Evolutionary conservation across 2,888 invertebrate species (phyloP), one percentile per base, ranked within the genome.

Genomic region (Pyrocoelia pectoralis): DNA sequence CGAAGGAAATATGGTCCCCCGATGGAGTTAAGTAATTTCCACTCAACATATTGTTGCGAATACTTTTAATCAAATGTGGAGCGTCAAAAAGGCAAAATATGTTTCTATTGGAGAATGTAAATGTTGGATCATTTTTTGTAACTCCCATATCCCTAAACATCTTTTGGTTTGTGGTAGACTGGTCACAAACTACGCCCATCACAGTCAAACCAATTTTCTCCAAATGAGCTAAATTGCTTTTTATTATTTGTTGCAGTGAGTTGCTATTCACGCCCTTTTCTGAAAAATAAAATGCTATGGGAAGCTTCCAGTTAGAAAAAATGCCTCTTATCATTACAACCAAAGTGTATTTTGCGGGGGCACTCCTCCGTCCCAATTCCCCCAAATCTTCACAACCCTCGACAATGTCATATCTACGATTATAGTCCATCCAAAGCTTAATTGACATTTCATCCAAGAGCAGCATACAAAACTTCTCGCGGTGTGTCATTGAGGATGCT

Each of bases 31-130:
- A 38, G 10, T 38, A 38, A 38, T 52, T 52, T 2, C 12, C 2
- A 52, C 28, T 52, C 52, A 52, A 28, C 10, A 33, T 9, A 38
- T 53, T 53, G 33, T 53, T 53, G 14, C 53, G 10, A 2, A 53
- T 12, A 12, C 40, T 53, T 53, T 53, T 53, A 3, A 53, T n/a
- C 1, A 53, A 12, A 18, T 53, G 53, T 15, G 53, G 53, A 40
- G 53, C 17, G 38, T 53, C 53, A 38, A 24, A 24, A 24, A 24
- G 24, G 24, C 24, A 24, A 24, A 24, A 24, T 24, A 24, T 24
- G 3, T 24, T 24, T 24, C 24, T 24, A 24, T 8, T 24, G 8
- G 24, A 3, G 24, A 24, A 24, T 24, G 24, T 24, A 24, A 24
- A 24, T 24, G 24, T 5, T 24, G 24, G 24, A 5, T 24, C 24